Percentiles rank a stretch among this genome's conserved stretches.
Conservation (phyloP, 2,888 invertebrate species). For the Macrosiphum euphorbiae region DNA sequence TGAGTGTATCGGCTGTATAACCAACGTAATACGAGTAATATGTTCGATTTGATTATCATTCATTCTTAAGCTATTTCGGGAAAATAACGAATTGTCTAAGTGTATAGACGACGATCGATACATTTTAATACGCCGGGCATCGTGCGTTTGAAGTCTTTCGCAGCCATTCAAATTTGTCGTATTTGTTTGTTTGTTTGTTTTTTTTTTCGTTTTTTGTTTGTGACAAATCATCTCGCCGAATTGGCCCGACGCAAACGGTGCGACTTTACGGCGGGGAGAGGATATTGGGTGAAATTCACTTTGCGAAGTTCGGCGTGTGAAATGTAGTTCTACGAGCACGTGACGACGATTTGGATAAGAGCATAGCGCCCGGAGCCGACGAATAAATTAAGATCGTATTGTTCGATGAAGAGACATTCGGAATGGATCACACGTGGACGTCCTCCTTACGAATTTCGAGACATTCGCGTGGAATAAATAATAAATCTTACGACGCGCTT, state of each 20-base stretch:
- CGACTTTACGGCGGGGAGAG: background rate
- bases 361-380: background rate
- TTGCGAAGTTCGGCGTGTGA: background rate
- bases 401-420: conserved; percentile 7
- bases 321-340: background rate
- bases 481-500: background rate
- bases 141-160: background rate
- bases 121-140: background rate
- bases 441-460: background rate
- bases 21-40: background rate
- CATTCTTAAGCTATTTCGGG: background rate
- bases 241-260: background rate
- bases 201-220: background rate
- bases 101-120: background rate
- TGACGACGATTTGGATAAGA: conserved; percentile 29
- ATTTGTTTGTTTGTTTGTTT: background rate
- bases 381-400: conserved; percentile 40
- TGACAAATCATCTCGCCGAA: background rate
- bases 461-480: background rate
- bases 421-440: background rate
- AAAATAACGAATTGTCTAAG: background rate
- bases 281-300: conserved; percentile 1
- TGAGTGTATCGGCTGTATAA: background rate
- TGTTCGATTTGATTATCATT: background rate
- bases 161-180: background rate